Percentiles rank a stretch among this genome's conserved stretches.
Evolutionary conservation across 2,113 vertebrate species (phyloP).

Genomic region (Sclerurus mexicanus): DNA sequence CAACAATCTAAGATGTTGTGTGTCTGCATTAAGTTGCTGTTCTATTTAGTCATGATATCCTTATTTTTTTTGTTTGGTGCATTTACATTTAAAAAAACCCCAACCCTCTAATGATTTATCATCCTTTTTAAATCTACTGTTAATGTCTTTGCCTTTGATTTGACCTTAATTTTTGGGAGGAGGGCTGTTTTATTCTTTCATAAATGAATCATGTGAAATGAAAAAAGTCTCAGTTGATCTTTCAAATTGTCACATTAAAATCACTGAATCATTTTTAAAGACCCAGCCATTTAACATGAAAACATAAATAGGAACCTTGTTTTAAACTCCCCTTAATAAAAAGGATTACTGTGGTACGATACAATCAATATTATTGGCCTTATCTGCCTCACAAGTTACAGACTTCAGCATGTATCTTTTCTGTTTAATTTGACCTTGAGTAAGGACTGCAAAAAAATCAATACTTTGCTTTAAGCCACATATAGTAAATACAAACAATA

Average conservation of each 20-base stretch:
- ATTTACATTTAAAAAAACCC: not conserved
- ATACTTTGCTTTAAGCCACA: constrained; percentile 62
- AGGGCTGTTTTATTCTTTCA: not conserved
- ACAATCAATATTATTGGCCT: constrained; percentile 78
- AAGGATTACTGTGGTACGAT: constrained; percentile 78
- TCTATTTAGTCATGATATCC: not conserved
- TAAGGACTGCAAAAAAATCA: constrained; percentile 70
- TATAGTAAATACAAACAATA: constrained; percentile 64
- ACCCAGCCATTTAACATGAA: constrained; percentile 70
- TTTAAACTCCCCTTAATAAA: constrained; percentile 73
- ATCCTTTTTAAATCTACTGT: not conserved
- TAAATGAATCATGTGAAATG: constrained; percentile 7
- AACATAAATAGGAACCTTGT: constrained; percentile 73
- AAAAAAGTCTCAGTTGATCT: not conserved
- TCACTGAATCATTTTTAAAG: constrained; percentile 18
- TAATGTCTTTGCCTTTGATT: not conserved
- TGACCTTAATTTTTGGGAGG: constrained; percentile 13
- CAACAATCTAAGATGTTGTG: not conserved
- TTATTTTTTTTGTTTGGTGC: not conserved
- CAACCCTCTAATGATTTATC: not conserved
- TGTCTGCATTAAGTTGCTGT: not conserved
- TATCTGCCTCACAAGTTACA: constrained; percentile 67
- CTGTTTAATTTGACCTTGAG: constrained; percentile 77
- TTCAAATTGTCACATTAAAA: constrained; percentile 41
- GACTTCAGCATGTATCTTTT: constrained; percentile 67